phyloP scores from a whole-genome alignment of 2,888 invertebrate species.

The Bugula neritina region DNA sequence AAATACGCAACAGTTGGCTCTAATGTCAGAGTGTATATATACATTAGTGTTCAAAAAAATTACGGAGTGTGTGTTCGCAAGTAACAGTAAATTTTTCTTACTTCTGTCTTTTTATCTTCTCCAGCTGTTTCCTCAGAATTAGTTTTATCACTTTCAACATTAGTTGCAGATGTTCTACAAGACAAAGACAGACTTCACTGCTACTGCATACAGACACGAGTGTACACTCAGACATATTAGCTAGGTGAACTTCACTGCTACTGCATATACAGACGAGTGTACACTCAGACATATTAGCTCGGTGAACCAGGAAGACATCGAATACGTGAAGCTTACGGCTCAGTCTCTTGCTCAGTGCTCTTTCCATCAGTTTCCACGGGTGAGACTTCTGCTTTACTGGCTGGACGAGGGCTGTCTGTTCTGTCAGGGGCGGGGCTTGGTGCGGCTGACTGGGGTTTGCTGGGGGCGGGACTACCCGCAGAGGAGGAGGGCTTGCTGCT shows the following conservation, averaged over 20 bases:
- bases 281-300: too few species aligned
- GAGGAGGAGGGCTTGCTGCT: slow-evolving; percentile 8
- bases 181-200: too few species aligned
- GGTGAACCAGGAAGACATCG: too few species aligned
- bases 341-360: background rate
- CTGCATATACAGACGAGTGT: too few species aligned
- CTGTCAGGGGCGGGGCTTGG: slow-evolving; percentile 7
- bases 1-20: too few species aligned
- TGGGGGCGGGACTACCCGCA: slow-evolving; percentile 10
- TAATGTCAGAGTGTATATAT: too few species aligned
- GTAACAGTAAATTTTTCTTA: background rate
- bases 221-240: too few species aligned
- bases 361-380: background rate
- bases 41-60: too few species aligned
- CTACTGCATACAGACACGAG: too few species aligned
- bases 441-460: slow-evolving; percentile 3
- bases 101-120: background rate
- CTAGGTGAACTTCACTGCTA: too few species aligned
- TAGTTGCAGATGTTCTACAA: background rate
- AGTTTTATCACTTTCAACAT: background rate
- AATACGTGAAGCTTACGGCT: too few species aligned
- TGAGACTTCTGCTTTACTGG: background rate
- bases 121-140: background rate
- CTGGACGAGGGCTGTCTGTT: slow-evolving; percentile 6
- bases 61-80: too few species aligned